Evolutionary conservation across 2,888 invertebrate genomes (phyloP).

Genomic region (Timema cristinae): DNA sequence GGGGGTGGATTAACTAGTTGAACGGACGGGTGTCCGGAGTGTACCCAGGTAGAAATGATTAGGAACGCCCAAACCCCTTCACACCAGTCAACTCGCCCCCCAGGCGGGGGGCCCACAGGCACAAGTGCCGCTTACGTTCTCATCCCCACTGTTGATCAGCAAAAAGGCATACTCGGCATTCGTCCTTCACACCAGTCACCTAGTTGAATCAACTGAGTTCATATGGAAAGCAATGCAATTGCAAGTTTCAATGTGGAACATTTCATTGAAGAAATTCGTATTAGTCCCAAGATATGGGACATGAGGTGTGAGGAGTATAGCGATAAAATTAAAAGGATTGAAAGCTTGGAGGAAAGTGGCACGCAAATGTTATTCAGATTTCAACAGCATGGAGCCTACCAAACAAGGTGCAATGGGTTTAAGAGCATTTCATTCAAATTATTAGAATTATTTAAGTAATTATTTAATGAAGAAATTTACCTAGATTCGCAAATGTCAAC

Average conservation of each 20-base stretch:
- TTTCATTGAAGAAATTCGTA: neutral
- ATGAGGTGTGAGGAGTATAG: conserved; percentile 1
- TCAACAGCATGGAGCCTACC: neutral
- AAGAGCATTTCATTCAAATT: too few relatives aligned
- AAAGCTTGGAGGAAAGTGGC: neutral
- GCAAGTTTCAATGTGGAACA: too few relatives aligned
- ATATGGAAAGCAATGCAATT: too few relatives aligned
- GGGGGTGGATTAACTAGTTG: too few relatives aligned
- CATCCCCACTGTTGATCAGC: neutral
- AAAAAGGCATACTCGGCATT: neutral
- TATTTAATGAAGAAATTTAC: neutral
- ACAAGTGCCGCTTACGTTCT: neutral
- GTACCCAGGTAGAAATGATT: neutral
- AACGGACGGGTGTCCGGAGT: neutral
- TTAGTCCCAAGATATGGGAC: neutral
- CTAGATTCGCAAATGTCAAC: neutral
- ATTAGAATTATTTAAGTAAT: neutral
- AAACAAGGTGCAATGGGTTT: neutral
- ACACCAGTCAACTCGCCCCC: neutral
- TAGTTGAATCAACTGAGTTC: too few relatives aligned
- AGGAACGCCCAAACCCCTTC: neutral
- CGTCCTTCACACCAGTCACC: too few relatives aligned
- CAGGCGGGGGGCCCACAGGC: neutral
- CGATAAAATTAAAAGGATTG: conserved; percentile 4
- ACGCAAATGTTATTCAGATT: neutral